phyloP scores from a whole-genome alignment of 2,888 invertebrate genomes.

The Drosophila anomalipes region DNA sequence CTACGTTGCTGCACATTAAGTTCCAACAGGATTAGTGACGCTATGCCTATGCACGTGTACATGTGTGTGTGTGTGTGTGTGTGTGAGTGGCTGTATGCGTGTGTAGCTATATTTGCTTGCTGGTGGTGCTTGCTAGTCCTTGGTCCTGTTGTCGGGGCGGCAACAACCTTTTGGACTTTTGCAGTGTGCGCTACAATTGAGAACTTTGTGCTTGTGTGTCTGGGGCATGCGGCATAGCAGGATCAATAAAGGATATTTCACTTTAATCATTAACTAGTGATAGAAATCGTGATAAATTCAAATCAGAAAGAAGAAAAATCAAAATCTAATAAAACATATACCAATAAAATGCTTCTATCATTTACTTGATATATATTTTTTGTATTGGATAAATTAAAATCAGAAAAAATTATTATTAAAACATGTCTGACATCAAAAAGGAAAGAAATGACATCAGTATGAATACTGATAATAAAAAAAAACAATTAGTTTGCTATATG shows the following conservation, averaged over 20 bases:
- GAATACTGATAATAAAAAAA: background rate
- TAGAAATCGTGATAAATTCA: background rate
- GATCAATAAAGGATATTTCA: background rate
- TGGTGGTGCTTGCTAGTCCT: constrained; percentile 17
- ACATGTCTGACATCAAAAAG: background rate
- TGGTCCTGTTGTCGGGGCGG: constrained; percentile 18
- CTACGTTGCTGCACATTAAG: constrained; percentile 51
- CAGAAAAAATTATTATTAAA: background rate
- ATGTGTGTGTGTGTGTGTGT: background rate
- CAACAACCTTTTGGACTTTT: constrained; percentile 25
- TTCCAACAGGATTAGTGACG: constrained; percentile 69
- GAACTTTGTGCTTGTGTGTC: background rate
- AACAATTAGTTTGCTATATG: background rate
- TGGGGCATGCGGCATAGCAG: background rate
- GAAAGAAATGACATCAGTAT: background rate
- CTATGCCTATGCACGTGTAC: constrained; percentile 29
- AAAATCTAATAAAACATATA: background rate
- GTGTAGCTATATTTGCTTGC: constrained; percentile 4
- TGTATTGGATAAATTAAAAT: background rate
- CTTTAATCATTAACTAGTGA: background rate
- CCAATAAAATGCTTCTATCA: background rate
- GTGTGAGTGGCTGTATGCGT: background rate
- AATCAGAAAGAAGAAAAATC: background rate
- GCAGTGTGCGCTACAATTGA: constrained; percentile 33
- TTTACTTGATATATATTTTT: background rate